A percentile compares a stretch with the other conserved stretches of the same genome.
Evolutionary conservation across 2,888 invertebrate species (phyloP).

Genomic region (Hirtodrosophila trivittata): DNA sequence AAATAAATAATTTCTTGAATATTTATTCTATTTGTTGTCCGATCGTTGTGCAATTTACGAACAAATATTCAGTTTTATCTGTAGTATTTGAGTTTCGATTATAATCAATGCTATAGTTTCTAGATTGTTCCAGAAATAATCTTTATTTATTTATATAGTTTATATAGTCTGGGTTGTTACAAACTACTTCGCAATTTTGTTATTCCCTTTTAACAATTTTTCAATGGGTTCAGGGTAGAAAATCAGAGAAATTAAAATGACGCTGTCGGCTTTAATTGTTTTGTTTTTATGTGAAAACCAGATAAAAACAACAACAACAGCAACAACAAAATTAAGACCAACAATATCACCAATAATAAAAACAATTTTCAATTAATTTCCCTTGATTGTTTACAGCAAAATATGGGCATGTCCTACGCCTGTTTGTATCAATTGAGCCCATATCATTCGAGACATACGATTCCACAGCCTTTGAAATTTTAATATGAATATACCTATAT

Average conservation of each 20-base stretch:
- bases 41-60: too few species aligned
- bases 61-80: too few species aligned
- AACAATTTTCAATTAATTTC: conserved; percentile 38
- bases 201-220: too few species aligned
- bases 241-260: conserved; percentile 6
- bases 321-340: conserved; percentile 16
- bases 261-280: conserved; percentile 58
- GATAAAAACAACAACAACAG: conserved; percentile 10
- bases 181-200: too few species aligned
- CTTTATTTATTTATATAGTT: too few species aligned
- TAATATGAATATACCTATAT: too few species aligned
- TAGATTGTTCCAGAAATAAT: too few species aligned
- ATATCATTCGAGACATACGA: conserved; percentile 4
- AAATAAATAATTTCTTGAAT: too few species aligned
- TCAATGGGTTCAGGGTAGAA: neutral
- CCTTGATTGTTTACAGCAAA: conserved; percentile 45
- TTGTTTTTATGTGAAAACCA: conserved; percentile 50
- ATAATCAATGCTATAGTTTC: too few species aligned
- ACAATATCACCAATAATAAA: conserved; percentile 10
- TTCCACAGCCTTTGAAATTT: neutral
- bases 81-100: too few species aligned
- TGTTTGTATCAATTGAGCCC: conserved; percentile 9
- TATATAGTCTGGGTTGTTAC: too few species aligned
- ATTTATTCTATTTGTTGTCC: too few species aligned
- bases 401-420: conserved; percentile 7